Evolutionary conservation across 2,888 invertebrate species (phyloP), one percentile per base, ranked within the genome.

Genomic region (Myathropa florea): DNA sequence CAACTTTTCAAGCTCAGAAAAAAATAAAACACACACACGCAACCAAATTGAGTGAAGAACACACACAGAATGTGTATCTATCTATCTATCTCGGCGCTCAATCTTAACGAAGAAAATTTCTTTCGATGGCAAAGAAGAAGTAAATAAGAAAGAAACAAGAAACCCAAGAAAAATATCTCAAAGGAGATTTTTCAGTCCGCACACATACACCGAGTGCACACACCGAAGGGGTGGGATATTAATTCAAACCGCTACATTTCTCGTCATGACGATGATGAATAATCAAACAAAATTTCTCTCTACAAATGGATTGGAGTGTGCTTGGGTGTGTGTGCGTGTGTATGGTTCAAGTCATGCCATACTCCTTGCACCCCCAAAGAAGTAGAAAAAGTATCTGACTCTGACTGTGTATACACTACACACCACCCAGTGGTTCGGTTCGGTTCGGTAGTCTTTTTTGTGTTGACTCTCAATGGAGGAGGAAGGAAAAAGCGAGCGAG

Each of bases 311-410:
- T 21, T 30, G 3, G 39, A 80, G 46, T 67, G 80, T 64, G 59
- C 24, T 4, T 21, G 53, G 3, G 39, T 83, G 46, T 67, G 80
- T 64, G 59, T 26, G 57, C 14, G 55, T 73, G 53, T 76, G 76
- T 73, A 80, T 53, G 79, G 87, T 87, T 87, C 87, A 87, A 83
- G 86, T 71, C 83, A 79, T 87, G 87, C 87, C 87, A 83, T 72
- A 83, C 87, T 87, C 87, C 79, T 87, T 87, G 83, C 87, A 87
- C 87, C 79, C 76, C 18, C 46, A 67, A 61, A 67, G 36, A 59
- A 59, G 39, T 46, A 75, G 57, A 70, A 76, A 73, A 65, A 78
- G 67, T 83, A 63, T 76, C 71, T n/a, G n/a, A n/a, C n/a, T 57
- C 36, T 65, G 21, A 39, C 65, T 33, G 46, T 55, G 61, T 39